phyloP scores from a whole-genome alignment of 2,797 vertebrate genomes.

The Morus bassanus region DNA sequence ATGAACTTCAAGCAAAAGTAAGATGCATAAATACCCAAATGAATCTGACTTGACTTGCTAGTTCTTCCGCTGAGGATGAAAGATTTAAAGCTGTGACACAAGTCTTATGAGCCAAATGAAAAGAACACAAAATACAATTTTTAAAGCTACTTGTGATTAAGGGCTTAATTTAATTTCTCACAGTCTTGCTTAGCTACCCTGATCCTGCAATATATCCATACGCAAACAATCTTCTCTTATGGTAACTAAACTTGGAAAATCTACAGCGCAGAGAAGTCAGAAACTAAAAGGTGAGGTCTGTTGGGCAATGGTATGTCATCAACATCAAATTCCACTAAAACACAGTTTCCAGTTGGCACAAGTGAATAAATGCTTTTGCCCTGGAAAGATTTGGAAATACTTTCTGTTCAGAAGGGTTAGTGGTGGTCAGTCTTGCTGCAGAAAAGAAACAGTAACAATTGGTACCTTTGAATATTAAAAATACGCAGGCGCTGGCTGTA shows the following conservation, averaged over 20 bases:
- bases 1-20: neutral
- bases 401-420: neutral
- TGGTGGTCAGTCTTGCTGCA: neutral
- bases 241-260: neutral
- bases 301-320: neutral
- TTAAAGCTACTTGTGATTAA: neutral
- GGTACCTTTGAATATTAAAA: neutral
- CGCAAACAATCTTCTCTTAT: neutral
- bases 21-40: neutral
- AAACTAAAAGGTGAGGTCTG: neutral
- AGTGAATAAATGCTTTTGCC: neutral
- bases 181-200: neutral
- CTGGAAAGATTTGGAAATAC: neutral
- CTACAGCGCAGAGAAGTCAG: neutral
- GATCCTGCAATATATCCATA: neutral
- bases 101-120: neutral
- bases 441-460: neutral
- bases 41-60: neutral
- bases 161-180: neutral
- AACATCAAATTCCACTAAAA: neutral
- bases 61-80: neutral
- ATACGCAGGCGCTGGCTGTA: fast-evolving
- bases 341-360: neutral
- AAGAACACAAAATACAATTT: neutral
- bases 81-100: neutral